Base-by-base conservation (phyloP, 2,113 vertebrate species). In the Antennarius striatus region DNA sequence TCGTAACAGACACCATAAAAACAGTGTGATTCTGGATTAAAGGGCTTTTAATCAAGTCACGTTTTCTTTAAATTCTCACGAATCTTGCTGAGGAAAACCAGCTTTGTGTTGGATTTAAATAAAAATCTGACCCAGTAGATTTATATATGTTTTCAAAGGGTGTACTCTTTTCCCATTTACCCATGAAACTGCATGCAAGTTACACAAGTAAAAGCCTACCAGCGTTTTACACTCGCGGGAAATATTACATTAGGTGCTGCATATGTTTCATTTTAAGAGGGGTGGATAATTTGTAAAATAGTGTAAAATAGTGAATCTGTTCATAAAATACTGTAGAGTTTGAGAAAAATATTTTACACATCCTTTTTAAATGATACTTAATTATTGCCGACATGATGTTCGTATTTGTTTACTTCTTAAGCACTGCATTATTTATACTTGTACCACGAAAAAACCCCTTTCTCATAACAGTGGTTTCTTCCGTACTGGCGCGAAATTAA, bases 401-500 rank as follows among this genome's bases (percentile, higher is more conserved):
- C 3, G 1, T 28, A 40, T 11, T 45, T 11, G 9, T 32, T 53
- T 3, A 17, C 11, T 11, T 11, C 0, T 59, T 45, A 49, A 56
- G 39, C 17, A 42, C 6, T 5, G 5, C 3, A 6, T 0, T 10
- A 12, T 13, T 0, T 10, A 12, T 2, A 1, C 1, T 17, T 32
- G 22, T 1, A 2, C 0, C 52, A 12, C 9, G 1, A 8, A 0
- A 15, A 0, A 10, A n/a, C 7, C 3, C 6, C 57, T 78, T 56
- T 8, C 0, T 45, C 68, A 52, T 3, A 29, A 1, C 15, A 6
- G 6, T 87, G 80, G 75, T 77, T 70, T 81, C 42, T 12, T 82
- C 86, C 56, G 1, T 2, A 78, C 11, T 87, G 87, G 89, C 89
- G 89, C 84, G 87, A 90, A 90, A 88, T 8, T 2, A 4, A 3